Conservation (phyloP, 2,113 vertebrate species). For the Uria lomvia region DNA sequence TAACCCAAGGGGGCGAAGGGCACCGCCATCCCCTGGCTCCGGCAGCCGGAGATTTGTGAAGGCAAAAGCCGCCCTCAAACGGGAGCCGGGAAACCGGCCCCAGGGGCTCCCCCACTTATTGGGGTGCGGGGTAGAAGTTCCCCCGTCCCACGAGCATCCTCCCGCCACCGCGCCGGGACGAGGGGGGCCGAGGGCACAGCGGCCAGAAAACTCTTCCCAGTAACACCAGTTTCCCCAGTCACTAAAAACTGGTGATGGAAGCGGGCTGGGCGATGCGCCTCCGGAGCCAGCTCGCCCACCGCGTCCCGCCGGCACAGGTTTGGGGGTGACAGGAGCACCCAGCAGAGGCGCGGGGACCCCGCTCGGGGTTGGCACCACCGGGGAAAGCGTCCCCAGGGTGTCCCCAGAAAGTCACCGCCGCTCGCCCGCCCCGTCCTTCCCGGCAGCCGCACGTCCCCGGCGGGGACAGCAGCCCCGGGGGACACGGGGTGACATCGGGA, state of each 20-base stretch:
- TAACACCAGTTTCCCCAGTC: not conserved
- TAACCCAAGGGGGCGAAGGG: rapidly evolving
- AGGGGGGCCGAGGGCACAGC: not conserved
- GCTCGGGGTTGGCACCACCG: not conserved
- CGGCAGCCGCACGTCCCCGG: not conserved
- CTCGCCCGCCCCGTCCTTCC: not conserved
- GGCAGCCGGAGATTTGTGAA: not conserved
- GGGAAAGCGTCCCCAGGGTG: not conserved
- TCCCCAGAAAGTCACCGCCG: constrained; percentile 4
- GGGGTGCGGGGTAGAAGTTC: not conserved
- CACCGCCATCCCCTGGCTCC: not conserved
- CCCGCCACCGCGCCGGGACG: rapidly evolving
- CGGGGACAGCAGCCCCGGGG: not conserved
- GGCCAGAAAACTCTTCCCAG: not conserved
- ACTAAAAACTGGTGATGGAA: not conserved
- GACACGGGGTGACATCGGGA: not conserved
- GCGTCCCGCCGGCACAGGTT: rapidly evolving
- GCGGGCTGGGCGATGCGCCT: rapidly evolving
- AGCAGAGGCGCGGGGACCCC: not conserved
- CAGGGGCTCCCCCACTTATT: rapidly evolving
- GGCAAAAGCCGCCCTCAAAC: not conserved
- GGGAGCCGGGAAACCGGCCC: not conserved
- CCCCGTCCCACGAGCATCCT: not conserved
- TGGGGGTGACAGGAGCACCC: not conserved
- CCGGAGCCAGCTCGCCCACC: not conserved